A percentile compares a stretch with the other conserved stretches of the same genome.
Evolutionary conservation across 2,888 invertebrate genomes (phyloP).

Genomic region (Mystacides longicornis): DNA sequence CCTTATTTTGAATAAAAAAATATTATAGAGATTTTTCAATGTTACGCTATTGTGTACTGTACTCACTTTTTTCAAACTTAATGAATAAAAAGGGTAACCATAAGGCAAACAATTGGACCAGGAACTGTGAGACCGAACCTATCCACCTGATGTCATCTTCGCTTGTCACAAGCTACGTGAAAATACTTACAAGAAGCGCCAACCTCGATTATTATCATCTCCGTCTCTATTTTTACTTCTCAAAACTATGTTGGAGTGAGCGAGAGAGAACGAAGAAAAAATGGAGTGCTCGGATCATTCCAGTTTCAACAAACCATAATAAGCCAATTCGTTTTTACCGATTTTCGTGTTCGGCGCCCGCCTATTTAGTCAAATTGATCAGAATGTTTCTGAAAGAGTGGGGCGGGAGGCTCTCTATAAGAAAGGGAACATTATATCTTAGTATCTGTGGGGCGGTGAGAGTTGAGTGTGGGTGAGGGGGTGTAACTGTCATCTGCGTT

Average conservation of each 20-base stretch:
- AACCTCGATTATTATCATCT: not conserved
- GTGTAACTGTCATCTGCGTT: constrained; percentile 17
- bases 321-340: constrained; percentile 17
- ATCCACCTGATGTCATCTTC: not conserved
- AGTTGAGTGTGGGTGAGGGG: not conserved
- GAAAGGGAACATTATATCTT: not conserved
- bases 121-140: not conserved
- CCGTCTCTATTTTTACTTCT: not conserved
- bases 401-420: not conserved
- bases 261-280: not conserved
- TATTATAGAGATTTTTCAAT: too few species aligned
- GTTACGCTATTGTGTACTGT: too few species aligned
- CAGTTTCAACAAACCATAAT: constrained; percentile 7
- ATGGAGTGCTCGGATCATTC: not conserved
- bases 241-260: not conserved
- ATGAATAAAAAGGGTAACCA: too few species aligned
- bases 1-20: too few species aligned
- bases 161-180: not conserved
- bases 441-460: not conserved
- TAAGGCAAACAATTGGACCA: too few species aligned
- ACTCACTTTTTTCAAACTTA: too few species aligned
- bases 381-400: constrained; percentile 1
- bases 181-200: not conserved
- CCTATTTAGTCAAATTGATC: constrained; percentile 13
- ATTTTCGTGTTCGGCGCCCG: constrained; percentile 10